Conservation (phyloP, 2,888 invertebrate species). For the Microctonus brassicae region DNA sequence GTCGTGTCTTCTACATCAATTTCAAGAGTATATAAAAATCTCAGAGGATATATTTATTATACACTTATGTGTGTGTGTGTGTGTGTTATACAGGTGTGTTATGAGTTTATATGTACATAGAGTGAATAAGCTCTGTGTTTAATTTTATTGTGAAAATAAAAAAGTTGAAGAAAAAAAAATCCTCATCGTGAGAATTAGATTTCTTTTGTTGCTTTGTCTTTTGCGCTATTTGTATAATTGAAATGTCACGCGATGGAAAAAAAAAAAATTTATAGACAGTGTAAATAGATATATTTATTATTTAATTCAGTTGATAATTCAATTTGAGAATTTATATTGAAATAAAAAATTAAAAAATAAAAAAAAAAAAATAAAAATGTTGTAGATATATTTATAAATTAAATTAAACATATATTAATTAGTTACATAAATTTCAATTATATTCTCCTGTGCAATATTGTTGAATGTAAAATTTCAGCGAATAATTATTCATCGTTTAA, state of each 20-base stretch:
- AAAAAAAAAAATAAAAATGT: no score
- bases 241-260: background rate
- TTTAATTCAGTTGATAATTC: no score
- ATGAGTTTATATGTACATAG: background rate
- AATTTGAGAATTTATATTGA: no score
- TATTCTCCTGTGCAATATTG: no score
- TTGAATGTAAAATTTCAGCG: no score
- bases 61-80: background rate
- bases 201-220: background rate
- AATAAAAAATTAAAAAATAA: no score
- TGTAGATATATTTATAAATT: no score
- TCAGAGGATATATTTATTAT: background rate
- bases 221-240: background rate
- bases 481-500: no score
- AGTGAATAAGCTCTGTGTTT: background rate
- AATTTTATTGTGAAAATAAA: background rate
- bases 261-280: no score
- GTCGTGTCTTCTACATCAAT: conserved; percentile 10
- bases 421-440: no score
- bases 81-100: background rate
- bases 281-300: no score
- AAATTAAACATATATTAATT: no score
- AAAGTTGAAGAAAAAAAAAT: background rate
- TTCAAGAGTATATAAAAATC: background rate
- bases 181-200: background rate